A percentile compares a stretch with the other conserved stretches of the same genome.
These are phyloP conservation scores for Cryptophagus acutangulus DNA, from an alignment of 2,888 invertebrate species.

Conservation along the genomic window DNA sequence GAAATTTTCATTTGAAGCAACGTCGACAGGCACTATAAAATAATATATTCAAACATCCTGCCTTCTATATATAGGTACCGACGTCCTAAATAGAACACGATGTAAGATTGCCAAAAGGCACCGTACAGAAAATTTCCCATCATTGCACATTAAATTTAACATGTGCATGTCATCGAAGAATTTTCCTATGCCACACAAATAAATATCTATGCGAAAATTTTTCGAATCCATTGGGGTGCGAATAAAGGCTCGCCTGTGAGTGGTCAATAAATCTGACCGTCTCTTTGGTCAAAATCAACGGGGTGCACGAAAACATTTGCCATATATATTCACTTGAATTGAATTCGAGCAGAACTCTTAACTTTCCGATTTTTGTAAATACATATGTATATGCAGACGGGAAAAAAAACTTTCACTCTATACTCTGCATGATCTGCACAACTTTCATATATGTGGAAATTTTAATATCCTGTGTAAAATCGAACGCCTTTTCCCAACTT, in stretches of 20 bases:
- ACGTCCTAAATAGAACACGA: background rate
- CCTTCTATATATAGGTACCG: slow-evolving; percentile 5
- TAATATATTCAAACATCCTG: slow-evolving; percentile 24
- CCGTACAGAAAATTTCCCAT: too few species aligned
- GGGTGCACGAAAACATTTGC: slow-evolving; percentile 22
- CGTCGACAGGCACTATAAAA: slow-evolving; percentile 16
- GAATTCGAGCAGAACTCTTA: slow-evolving; percentile 17
- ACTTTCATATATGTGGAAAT: too few species aligned
- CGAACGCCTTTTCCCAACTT: too few species aligned
- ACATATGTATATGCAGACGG: too few species aligned
- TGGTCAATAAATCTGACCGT: slow-evolving; percentile 33
- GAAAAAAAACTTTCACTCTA: too few species aligned
- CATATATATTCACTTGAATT: slow-evolving; percentile 16
- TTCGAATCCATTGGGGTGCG: slow-evolving; percentile 19
- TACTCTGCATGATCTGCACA: too few species aligned
- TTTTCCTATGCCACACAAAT: slow-evolving; percentile 27
- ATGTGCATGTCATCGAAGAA: slow-evolving; percentile 26
- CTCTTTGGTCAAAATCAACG: slow-evolving; percentile 25
- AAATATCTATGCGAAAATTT: slow-evolving; percentile 26
- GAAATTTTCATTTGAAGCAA: slow-evolving; percentile 7
- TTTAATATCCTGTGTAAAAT: too few species aligned
- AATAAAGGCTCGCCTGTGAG: slow-evolving; percentile 27
- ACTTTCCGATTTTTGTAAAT: slow-evolving; percentile 20
- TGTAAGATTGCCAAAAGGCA: too few species aligned
- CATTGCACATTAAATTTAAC: too few species aligned